phyloP scores from a whole-genome alignment of 2,888 invertebrate genomes.

The Pteria penguin region DNA sequence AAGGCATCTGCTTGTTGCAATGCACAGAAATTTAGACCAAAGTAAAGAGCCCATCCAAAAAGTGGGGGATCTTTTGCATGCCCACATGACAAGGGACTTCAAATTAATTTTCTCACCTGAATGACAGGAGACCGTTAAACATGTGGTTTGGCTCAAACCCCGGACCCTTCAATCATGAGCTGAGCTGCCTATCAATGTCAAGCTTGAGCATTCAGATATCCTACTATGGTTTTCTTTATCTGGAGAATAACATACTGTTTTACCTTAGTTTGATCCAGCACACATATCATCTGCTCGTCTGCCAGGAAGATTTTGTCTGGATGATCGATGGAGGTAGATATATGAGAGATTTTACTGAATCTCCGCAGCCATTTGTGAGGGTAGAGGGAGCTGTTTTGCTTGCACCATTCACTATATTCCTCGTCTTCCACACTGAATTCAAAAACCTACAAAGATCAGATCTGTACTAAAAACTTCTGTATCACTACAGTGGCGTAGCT shows the following conservation, averaged over 20 bases:
- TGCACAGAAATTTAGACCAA: too few relatives aligned
- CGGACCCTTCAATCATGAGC: too few relatives aligned
- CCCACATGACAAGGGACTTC: too few relatives aligned
- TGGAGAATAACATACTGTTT: constrained; percentile 32
- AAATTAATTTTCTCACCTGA: too few relatives aligned
- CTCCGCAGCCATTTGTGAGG: constrained; percentile 84
- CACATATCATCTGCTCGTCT: constrained; percentile 86
- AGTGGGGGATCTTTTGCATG: too few relatives aligned
- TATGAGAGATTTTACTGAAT: constrained; percentile 83
- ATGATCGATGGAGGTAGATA: constrained; percentile 84
- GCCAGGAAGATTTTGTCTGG: constrained; percentile 86
- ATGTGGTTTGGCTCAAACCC: too few relatives aligned
- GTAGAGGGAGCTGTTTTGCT: constrained; percentile 82
- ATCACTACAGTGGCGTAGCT: too few relatives aligned
- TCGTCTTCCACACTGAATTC: constrained; percentile 87
- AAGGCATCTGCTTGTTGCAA: too few relatives aligned
- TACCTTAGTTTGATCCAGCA: constrained; percentile 83
- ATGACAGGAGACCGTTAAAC: too few relatives aligned
- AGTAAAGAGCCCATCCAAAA: too few relatives aligned
- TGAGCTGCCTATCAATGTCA: too few relatives aligned
- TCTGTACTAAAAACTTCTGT: neutral
- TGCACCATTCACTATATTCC: constrained; percentile 85
- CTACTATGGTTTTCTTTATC: neutral
- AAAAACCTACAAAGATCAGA: constrained; percentile 83
- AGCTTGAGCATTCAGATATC: neutral